These are phyloP conservation scores for Porites lobata DNA, from an alignment of 92 coral and sea anemone genomes.

Conservation along the genomic window DNA sequence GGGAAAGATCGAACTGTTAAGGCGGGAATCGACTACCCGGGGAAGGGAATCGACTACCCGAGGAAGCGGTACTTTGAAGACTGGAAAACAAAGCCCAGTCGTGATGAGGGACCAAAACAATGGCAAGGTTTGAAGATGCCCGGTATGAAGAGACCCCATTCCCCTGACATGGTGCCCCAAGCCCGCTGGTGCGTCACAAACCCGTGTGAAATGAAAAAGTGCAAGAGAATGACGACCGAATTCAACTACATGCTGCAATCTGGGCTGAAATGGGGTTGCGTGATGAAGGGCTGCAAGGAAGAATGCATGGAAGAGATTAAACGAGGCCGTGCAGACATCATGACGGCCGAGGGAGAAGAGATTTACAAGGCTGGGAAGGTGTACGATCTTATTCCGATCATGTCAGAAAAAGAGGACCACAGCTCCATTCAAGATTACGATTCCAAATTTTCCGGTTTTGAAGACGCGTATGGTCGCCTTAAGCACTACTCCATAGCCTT, in stretches of 20 bases:
- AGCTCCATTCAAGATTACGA: not conserved
- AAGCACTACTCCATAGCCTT: slow-evolving; percentile 61
- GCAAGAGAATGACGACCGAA: slow-evolving; percentile 67
- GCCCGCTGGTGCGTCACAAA: slow-evolving; percentile 62
- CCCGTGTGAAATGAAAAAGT: slow-evolving; percentile 66
- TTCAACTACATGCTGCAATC: slow-evolving; percentile 60
- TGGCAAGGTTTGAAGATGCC: not conserved
- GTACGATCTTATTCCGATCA: slow-evolving; percentile 47
- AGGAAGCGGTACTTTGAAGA: not conserved
- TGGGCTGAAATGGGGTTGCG: slow-evolving; percentile 59
- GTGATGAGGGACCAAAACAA: not conserved
- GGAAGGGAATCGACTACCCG: not conserved
- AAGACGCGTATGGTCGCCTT: slow-evolving; percentile 3
- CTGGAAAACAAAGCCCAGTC: not conserved
- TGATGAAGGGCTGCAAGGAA: slow-evolving; percentile 27
- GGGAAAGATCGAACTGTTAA: no score
- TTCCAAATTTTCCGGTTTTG: not conserved
- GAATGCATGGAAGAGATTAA: slow-evolving; percentile 55
- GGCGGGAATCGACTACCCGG: no score
- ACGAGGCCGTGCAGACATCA: slow-evolving; percentile 56
- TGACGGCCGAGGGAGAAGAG: slow-evolving; percentile 60
- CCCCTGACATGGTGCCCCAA: not conserved
- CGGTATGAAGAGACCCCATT: not conserved
- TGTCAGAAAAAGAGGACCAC: slow-evolving; percentile 42
- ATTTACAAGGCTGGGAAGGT: slow-evolving; percentile 58